Percentiles rank a stretch among this genome's conserved stretches.
phyloP scores from a whole-genome alignment of 2,113 vertebrate genomes.

The Gambusia holbrooki region DNA sequence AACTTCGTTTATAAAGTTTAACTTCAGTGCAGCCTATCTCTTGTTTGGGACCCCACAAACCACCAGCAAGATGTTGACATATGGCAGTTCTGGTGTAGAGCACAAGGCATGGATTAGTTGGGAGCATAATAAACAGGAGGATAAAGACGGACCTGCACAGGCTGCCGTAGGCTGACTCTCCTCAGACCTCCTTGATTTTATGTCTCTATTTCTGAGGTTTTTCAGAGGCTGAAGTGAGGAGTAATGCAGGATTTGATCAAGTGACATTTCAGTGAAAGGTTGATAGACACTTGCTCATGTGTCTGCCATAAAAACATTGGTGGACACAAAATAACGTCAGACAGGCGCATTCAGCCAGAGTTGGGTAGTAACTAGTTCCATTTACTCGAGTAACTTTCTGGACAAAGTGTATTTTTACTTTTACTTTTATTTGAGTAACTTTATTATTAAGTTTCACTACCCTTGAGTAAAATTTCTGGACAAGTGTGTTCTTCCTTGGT shows the following conservation, averaged over 20 bases:
- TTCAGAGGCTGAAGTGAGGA: slow-evolving; percentile 14
- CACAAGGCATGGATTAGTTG: slow-evolving; percentile 92
- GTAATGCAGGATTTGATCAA: slow-evolving; percentile 43
- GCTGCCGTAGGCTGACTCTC: slow-evolving; percentile 62
- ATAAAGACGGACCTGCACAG: slow-evolving; percentile 98
- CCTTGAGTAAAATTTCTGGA: no score
- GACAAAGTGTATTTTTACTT: no score
- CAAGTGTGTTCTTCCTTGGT: no score
- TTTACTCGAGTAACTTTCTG: no score
- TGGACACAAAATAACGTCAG: not conserved
- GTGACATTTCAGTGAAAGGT: not conserved
- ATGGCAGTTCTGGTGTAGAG: slow-evolving; percentile 91
- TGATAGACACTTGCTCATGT: slow-evolving; percentile 56
- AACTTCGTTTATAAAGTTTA: slow-evolving; percentile 99
- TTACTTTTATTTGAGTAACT: no score
- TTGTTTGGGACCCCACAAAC: slow-evolving; percentile 98
- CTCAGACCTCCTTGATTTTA: slow-evolving; percentile 85
- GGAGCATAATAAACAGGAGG: slow-evolving; percentile 98
- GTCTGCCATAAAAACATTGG: slow-evolving; percentile 40
- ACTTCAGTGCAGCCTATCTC: slow-evolving; percentile 98
- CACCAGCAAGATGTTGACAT: slow-evolving; percentile 99
- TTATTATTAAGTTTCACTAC: no score
- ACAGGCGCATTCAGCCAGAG: slow-evolving; percentile 24
- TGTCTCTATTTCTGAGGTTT: slow-evolving; percentile 62
- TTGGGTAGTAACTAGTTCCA: no score